Base-by-base conservation (phyloP, 2,797 vertebrate species). In the Meriones psammophilus region DNA sequence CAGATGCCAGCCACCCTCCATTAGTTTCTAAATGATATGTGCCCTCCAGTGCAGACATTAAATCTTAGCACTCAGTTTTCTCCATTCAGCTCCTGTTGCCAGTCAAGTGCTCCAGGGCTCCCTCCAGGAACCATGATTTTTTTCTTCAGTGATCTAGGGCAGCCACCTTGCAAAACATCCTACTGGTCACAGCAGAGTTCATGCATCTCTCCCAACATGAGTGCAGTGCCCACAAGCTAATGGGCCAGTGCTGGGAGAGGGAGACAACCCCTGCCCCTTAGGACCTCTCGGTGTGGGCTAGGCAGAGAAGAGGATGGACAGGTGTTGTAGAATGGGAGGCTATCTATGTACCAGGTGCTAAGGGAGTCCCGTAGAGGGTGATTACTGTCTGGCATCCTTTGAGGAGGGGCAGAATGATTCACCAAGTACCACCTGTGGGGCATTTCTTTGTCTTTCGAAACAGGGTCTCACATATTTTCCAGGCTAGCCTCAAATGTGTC, bases 271-370 rank as follows among this genome's bases (percentile, higher is more conserved):
- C 79, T 56, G 76, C 26, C 24, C n/a, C 77, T 58, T 77, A 84
- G 60, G 79, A 83, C 78, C 54, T 88, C 79, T 78, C 36, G 2
- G 87, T 90, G 76, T 66, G n/a, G 42, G 22, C 80, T 62, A 62
- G 8, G 87, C 88, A 71, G 81, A 46, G 3, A 12, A 26, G 74
- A 68, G 94, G 94, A 89, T 66, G 89, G 89, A 83, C 71, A 84
- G 10, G 8, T 36, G 33, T 42, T 39, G 3, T 14, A 8, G 46
- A 76, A 24, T 33, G 60, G 18, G 36, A 28, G 76, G 18, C n/a
- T n/a, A n/a, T n/a, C 69, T 87, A 36, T 26, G 62, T 50, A 30
- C 68, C 36, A 73, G 87, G 84, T 2, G 30, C 78, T 39, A 2
- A 33, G 56, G 64, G 78, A 86, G 33, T 54, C 7, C 24, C 7